Evolutionary conservation across 2,797 vertebrate species (phyloP).

Genomic region (Echeneis naucrates): DNA sequence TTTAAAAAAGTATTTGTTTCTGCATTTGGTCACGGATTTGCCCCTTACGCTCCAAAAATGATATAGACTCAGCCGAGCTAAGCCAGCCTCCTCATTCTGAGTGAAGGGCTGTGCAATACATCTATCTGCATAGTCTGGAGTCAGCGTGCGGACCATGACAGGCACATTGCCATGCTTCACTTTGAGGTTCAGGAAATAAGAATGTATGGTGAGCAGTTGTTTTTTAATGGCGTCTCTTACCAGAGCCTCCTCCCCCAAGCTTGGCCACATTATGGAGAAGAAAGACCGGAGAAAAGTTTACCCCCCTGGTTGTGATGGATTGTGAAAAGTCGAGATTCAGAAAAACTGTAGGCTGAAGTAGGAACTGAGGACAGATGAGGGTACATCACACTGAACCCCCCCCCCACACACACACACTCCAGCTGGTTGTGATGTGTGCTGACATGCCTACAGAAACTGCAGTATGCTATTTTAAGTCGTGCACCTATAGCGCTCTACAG

Average conservation of each 20-base stretch:
- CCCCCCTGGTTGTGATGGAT: conserved; percentile 2
- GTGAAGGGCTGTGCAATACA: conserved; percentile 15
- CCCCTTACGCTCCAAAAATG: neutral
- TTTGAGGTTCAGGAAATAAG: conserved; percentile 45
- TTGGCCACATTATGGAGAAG: conserved; percentile 32
- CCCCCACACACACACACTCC: too few relatives aligned
- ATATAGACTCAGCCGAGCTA: conserved; percentile 18
- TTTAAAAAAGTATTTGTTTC: neutral
- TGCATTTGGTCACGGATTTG: conserved; percentile 7
- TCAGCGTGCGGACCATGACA: conserved; percentile 23
- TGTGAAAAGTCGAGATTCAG: conserved; percentile 8
- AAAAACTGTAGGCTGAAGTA: neutral
- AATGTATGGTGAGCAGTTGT: conserved; percentile 17
- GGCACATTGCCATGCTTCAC: conserved; percentile 26
- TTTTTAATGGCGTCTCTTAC: conserved; percentile 1
- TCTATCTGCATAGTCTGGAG: conserved; percentile 30
- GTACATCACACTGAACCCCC: neutral
- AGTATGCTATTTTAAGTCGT: conserved; percentile 47
- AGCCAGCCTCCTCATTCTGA: neutral
- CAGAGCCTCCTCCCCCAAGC: neutral
- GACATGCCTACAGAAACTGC: conserved; percentile 9
- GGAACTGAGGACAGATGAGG: neutral
- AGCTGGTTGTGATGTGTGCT: conserved; percentile 24
- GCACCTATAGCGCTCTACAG: conserved; percentile 38
- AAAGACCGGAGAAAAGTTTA: neutral